A percentile compares a stretch with the other conserved stretches of the same genome.
phyloP scores from a whole-genome alignment of 2,888 invertebrate genomes.

The Dynastes tityus region DNA sequence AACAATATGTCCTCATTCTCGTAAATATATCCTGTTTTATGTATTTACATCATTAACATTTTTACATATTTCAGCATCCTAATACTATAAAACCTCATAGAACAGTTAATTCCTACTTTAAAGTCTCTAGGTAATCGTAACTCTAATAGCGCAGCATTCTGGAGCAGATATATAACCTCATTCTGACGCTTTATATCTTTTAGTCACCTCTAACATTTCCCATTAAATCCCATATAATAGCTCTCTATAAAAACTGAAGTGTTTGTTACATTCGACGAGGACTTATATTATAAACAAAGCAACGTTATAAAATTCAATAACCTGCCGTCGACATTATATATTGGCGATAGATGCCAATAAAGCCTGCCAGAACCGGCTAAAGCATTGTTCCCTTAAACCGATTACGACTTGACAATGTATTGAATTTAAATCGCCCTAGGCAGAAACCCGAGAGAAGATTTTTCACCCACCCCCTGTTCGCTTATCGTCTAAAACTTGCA shows the following conservation, averaged over 20 bases:
- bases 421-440: constrained; percentile 9
- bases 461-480: neutral
- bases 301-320: constrained; percentile 14
- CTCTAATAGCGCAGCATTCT: neutral
- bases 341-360: neutral
- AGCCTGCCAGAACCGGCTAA: neutral
- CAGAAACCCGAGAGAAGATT: neutral
- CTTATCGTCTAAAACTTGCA: constrained; percentile 18
- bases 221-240: neutral
- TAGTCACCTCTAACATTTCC: constrained; percentile 15
- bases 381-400: constrained; percentile 1
- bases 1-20: too few relatives aligned
- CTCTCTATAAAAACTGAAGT: neutral
- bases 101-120: too few relatives aligned
- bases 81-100: too few relatives aligned
- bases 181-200: neutral
- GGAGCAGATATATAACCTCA: neutral
- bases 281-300: neutral
- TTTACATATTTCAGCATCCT: too few relatives aligned
- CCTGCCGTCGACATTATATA: neutral
- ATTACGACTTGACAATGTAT: constrained; percentile 1
- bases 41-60: too few relatives aligned
- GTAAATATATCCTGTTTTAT: too few relatives aligned
- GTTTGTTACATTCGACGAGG: constrained; percentile 3
- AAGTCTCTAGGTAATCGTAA: too few relatives aligned